Conservation (phyloP, 2,888 invertebrate species). For the Agrenia bidenticulata region DNA sequence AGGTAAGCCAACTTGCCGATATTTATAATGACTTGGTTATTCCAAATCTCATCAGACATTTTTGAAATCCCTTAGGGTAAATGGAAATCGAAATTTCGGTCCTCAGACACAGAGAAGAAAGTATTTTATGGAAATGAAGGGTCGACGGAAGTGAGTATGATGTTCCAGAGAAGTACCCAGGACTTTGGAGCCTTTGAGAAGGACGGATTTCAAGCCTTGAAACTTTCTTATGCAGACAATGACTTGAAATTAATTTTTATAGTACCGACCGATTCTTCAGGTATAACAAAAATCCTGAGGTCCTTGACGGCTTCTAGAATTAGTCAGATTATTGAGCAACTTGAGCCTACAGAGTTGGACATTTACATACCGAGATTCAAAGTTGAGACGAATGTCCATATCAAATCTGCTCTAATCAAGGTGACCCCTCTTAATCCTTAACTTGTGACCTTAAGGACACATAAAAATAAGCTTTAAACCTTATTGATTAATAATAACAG, state of each 20-base stretch:
- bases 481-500: too few species aligned
- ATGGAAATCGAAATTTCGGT: slow-evolving; percentile 19
- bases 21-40: not conserved
- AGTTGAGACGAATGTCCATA: slow-evolving; percentile 11
- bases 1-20: slow-evolving; percentile 9
- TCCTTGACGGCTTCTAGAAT: not conserved
- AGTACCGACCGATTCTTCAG: not conserved
- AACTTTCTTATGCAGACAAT: slow-evolving; percentile 18
- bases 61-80: slow-evolving; percentile 14
- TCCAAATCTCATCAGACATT: not conserved
- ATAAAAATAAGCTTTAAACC: too few species aligned
- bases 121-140: slow-evolving; percentile 12
- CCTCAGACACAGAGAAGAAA: not conserved
- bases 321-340: slow-evolving; percentile 4
- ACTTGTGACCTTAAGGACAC: too few species aligned
- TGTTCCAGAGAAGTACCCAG: slow-evolving; percentile 21
- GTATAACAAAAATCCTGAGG: not conserved
- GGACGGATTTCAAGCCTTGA: not conserved
- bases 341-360: slow-evolving; percentile 23
- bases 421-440: slow-evolving; percentile 5
- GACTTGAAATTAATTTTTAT: slow-evolving; percentile 1
- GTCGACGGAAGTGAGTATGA: slow-evolving; percentile 15
- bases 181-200: slow-evolving; percentile 2
- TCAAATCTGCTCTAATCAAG: slow-evolving; percentile 20
- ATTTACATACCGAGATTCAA: slow-evolving; percentile 19